Percentiles rank a stretch among this genome's conserved stretches.
phyloP scores from a whole-genome alignment of 2,113 vertebrate genomes.

The Calidris pugnax region DNA sequence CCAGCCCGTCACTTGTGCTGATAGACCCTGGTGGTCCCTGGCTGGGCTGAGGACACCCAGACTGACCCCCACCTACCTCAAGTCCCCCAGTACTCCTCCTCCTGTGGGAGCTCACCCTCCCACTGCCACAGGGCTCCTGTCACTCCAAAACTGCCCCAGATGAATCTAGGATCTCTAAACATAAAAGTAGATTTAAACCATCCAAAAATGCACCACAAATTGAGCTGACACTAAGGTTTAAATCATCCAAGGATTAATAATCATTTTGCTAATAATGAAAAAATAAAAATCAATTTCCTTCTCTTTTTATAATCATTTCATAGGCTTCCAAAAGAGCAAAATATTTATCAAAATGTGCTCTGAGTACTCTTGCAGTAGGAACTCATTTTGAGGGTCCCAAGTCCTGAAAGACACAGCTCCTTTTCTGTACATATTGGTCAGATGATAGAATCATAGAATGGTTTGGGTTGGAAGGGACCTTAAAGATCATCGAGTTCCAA shows the following conservation, averaged over 20 bases:
- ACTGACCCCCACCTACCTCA: neutral
- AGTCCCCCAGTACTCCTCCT: neutral
- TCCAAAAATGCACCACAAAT: neutral
- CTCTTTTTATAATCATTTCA: neutral
- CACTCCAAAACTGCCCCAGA: neutral
- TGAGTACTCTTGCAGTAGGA: neutral
- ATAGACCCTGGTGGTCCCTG: neutral
- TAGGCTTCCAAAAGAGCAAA: neutral
- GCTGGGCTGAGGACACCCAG: neutral
- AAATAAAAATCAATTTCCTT: neutral
- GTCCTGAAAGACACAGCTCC: neutral
- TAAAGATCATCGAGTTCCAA: too few relatives aligned
- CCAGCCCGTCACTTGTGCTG: neutral
- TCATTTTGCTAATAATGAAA: neutral
- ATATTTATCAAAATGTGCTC: neutral
- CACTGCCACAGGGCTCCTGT: accelerated
- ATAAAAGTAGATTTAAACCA: neutral
- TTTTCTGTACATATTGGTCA: neutral
- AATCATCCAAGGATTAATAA: neutral
- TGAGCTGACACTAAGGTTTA: neutral
- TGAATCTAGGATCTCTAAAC: neutral
- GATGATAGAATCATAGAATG: neutral
- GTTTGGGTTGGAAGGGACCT: too few relatives aligned
- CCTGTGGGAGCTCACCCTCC: neutral
- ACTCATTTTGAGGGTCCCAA: neutral